Evolutionary conservation across 2,888 invertebrate species (phyloP), one percentile per base, ranked within the genome.

Genomic region (Drosophila mimica): DNA sequence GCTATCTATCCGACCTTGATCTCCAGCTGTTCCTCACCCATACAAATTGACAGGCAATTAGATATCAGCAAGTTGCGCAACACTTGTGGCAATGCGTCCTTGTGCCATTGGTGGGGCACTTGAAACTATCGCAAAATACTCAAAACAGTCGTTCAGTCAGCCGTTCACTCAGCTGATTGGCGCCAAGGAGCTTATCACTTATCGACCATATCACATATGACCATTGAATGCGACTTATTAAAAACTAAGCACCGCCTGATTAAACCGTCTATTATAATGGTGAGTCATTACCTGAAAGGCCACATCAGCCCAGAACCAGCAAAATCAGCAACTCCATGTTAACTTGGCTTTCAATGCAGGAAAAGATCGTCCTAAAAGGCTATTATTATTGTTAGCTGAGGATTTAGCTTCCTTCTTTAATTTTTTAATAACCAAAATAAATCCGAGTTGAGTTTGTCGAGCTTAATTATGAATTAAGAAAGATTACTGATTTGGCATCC

Each of bases 121-220:
- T 63, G 28, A 46, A 38, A 40, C 54, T 38, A 38, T 38, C 7
- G 54, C 28, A 28, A 53, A 46, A 25, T 17, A 17, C 20, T 53
- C 25, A n/a, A 13, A 7, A 15, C 20, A 7, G 20, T 46, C 46
- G 4, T 46, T 7, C 34, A 34, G 25, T 53, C 25, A 34, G 34
- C 34, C 31, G 4, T 46, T 7, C 34, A 34, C 15, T 53, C 25
- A 34, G 34, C 34, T 30, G 4, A 8, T 56, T 66, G 83, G 83
- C 79, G 83, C 86, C 83, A 73, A 61, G 30, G 58, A 69, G 83
- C 78, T 83, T 79, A 81, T 83, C 83, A 74, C 60, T 77, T 75
- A 71, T 73, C 49, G 61, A 66, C 62, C 69, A 67, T 68, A 74
- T 80, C 67, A 64, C 49, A 64, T 66, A 69, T 43, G 65, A 31